Conservation (phyloP, 2,113 vertebrate genomes). For the Cyanoderma ruficeps region DNA sequence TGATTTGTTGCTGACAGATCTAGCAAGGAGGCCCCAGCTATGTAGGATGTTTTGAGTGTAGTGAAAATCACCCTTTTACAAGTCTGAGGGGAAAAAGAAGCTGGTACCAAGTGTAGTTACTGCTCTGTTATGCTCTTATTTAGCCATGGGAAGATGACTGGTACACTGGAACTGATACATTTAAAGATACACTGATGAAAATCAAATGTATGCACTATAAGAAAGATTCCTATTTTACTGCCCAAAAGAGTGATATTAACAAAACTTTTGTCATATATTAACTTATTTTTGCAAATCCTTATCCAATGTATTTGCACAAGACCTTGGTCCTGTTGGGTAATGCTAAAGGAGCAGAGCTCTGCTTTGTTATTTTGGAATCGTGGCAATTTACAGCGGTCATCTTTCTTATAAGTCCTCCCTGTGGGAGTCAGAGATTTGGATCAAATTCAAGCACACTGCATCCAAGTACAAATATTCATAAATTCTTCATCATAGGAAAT, state of each 20-base stretch:
- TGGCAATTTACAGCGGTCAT: not conserved
- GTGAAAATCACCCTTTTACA: not conserved
- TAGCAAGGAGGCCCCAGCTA: not conserved
- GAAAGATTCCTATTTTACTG: not conserved
- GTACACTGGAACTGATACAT: not conserved
- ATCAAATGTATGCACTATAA: fast-evolving
- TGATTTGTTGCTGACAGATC: not conserved
- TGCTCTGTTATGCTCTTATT: not conserved
- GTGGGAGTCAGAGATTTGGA: not conserved
- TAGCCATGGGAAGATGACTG: not conserved
- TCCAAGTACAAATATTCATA: not conserved
- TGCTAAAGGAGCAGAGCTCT: not conserved
- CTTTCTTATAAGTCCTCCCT: not conserved
- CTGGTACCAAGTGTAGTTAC: not conserved
- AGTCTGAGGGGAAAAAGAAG: not conserved
- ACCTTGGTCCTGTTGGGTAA: not conserved
- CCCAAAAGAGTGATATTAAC: not conserved
- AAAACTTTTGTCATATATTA: not conserved
- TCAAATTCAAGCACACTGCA: not conserved
- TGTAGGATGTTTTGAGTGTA: not conserved
- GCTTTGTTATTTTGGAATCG: fast-evolving
- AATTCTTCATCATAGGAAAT: constrained; percentile 10
- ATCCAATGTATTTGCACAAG: not conserved
- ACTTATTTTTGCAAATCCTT: not conserved
- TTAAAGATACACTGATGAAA: not conserved